Conservation (phyloP, 2,888 invertebrate genomes). For the Ischnus inquisitorius region DNA sequence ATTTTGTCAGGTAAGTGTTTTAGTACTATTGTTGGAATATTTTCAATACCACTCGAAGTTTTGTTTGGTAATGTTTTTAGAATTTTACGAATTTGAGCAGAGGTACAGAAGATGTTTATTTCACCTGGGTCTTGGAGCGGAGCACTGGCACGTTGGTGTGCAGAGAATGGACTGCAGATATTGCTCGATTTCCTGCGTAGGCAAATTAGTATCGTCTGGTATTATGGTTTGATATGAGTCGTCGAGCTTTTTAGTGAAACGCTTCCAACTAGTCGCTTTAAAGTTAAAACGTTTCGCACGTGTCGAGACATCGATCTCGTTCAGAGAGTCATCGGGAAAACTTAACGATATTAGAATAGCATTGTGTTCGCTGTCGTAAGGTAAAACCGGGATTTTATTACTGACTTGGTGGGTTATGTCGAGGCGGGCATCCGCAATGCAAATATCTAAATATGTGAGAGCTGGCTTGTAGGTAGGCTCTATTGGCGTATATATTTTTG, state of each 20-base stretch:
- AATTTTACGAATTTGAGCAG: not conserved
- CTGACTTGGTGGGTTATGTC: not conserved
- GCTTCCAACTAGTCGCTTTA: not conserved
- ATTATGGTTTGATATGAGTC: not conserved
- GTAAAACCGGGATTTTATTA: not conserved
- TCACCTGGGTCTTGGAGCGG: not conserved
- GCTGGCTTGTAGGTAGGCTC: not conserved
- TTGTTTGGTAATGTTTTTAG: not conserved
- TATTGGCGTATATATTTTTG: not conserved
- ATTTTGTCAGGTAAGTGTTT: not conserved
- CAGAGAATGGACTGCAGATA: not conserved
- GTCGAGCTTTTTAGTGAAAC: not conserved
- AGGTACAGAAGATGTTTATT: not conserved
- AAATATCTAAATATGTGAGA: not conserved
- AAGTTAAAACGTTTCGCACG: not conserved
- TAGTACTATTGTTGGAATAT: not conserved
- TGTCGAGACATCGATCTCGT: not conserved
- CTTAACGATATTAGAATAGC: not conserved
- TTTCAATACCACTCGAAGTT: not conserved
- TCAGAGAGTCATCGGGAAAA: not conserved
- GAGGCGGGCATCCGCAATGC: not conserved
- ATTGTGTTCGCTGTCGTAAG: conserved; percentile 10
- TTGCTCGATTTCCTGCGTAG: not conserved
- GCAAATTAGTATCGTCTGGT: not conserved
- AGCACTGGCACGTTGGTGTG: not conserved